Percentiles rank a stretch among this genome's conserved stretches.
phyloP scores from a whole-genome alignment of 2,797 vertebrate genomes.

The Percopsis omiscomaycus region DNA sequence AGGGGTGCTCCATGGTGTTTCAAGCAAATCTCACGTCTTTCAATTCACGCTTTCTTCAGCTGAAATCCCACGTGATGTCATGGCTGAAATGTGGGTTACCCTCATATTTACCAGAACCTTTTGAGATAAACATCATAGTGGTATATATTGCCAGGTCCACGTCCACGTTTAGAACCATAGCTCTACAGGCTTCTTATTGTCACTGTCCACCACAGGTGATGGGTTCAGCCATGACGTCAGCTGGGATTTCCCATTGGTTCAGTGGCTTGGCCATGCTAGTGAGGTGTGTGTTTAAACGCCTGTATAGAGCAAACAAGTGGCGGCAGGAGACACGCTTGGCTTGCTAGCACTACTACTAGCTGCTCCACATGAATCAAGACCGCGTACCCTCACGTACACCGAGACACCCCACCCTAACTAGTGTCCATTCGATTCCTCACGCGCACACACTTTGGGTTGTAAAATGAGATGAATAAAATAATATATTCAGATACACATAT shows the following conservation, averaged over 20 bases:
- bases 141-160: not conserved
- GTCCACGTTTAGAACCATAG: too few relatives aligned
- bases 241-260: conserved; percentile 18
- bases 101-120: not conserved
- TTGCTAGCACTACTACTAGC: conserved; percentile 25
- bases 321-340: conserved; percentile 53
- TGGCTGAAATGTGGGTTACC: not conserved
- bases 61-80: conserved; percentile 13
- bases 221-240: not conserved
- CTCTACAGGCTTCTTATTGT: not conserved
- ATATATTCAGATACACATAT: conserved; percentile 82
- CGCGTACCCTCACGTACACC: conserved; percentile 23
- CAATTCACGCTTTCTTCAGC: conserved; percentile 6
- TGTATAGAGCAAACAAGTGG: conserved; percentile 21
- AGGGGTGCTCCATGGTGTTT: conserved; percentile 38
- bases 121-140: not conserved
- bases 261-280: conserved; percentile 17
- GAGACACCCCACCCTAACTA: conserved; percentile 48
- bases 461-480: conserved; percentile 77
- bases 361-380: conserved; percentile 23
- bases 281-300: not conserved
- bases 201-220: not conserved
- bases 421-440: conserved; percentile 45
- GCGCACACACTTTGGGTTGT: conserved; percentile 62
- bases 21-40: conserved; percentile 2